Evolutionary conservation across 1,140 invertebrate species (phyloP).

Genomic region (Eubasilissa regina): DNA sequence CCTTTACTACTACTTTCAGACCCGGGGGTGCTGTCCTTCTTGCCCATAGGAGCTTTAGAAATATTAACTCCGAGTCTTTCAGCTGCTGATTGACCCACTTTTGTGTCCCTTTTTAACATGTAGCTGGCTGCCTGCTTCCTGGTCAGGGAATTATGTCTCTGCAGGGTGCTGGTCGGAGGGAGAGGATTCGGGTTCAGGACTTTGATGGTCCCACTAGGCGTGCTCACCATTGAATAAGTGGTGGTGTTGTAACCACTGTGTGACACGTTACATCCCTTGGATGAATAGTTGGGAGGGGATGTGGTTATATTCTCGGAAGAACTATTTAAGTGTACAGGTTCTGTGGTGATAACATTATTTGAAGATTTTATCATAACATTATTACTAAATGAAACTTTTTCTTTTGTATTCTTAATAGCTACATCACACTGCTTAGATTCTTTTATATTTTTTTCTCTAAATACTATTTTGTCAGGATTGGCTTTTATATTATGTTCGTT

Average conservation of each 20-base stretch:
- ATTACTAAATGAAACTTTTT: conserved; percentile 71
- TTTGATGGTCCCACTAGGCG: conserved; percentile 64
- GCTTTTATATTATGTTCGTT: conserved; percentile 63
- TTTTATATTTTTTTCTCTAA: conserved; percentile 55
- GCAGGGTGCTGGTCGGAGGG: conserved; percentile 69
- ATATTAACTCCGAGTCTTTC: conserved; percentile 68
- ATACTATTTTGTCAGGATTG: conserved; percentile 60
- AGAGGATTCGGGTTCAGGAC: conserved; percentile 66
- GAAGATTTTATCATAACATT: conserved; percentile 71
- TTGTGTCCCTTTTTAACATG: conserved; percentile 67
- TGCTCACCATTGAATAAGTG: conserved; percentile 56
- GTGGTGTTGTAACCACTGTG: conserved; percentile 51
- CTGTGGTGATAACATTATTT: conserved; percentile 72
- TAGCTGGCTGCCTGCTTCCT: conserved; percentile 73
- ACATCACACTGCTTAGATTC: conserved; percentile 62
- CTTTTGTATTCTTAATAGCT: conserved; percentile 63
- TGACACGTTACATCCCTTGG: conserved; percentile 54
- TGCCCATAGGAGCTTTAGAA: conserved; percentile 62
- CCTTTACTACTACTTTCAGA: conserved; percentile 63
- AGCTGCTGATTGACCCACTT: conserved; percentile 67
- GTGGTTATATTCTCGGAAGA: conserved; percentile 63
- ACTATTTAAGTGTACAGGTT: conserved; percentile 65
- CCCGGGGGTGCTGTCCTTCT: conserved; percentile 53
- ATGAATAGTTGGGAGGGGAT: conserved; percentile 65
- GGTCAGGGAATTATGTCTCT: conserved; percentile 75